A percentile compares a stretch with the other conserved stretches of the same genome.
These are phyloP conservation scores for Heliornis fulica DNA, from an alignment of 2,113 vertebrate species.

Conservation along the genomic window DNA sequence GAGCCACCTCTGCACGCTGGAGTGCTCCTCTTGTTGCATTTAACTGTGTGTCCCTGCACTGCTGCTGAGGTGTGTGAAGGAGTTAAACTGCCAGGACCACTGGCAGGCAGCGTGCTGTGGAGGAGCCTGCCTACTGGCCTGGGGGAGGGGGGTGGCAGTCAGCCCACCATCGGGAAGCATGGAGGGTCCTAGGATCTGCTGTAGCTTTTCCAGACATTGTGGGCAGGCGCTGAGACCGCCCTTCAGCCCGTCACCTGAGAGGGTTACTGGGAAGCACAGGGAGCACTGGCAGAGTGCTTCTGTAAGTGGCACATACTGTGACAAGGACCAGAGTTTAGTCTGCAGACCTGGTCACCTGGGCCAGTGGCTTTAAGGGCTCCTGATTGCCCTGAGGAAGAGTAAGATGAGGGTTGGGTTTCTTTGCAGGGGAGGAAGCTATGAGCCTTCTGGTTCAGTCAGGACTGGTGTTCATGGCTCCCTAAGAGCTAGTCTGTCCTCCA, in stretches of 20 bases:
- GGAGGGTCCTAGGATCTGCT: background rate
- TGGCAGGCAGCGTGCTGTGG: background rate
- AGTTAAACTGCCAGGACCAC: background rate
- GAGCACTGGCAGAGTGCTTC: background rate
- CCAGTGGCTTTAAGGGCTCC: background rate
- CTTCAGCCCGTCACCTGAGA: background rate
- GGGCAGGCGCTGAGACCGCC: background rate
- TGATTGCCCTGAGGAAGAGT: background rate
- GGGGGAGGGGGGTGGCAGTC: fast-evolving
- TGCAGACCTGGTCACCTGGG: background rate
- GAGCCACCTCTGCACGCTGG: background rate
- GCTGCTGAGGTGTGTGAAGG: background rate
- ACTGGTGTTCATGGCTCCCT: conserved; percentile 14
- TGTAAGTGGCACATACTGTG: background rate
- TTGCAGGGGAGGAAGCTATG: background rate
- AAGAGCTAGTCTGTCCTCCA: conserved; percentile 2
- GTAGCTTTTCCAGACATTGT: background rate
- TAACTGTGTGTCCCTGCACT: background rate
- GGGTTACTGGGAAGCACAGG: background rate
- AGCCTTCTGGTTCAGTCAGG: conserved; percentile 12
- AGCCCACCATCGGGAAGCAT: background rate
- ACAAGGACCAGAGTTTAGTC: fast-evolving
- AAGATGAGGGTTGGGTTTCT: background rate
- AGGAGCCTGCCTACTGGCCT: background rate
- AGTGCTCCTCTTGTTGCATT: background rate